Percentiles rank a stretch among this genome's conserved stretches.
These are phyloP conservation scores for Lepisosteus oculatus DNA, from an alignment of 2,113 vertebrate species.

Conservation along the genomic window DNA sequence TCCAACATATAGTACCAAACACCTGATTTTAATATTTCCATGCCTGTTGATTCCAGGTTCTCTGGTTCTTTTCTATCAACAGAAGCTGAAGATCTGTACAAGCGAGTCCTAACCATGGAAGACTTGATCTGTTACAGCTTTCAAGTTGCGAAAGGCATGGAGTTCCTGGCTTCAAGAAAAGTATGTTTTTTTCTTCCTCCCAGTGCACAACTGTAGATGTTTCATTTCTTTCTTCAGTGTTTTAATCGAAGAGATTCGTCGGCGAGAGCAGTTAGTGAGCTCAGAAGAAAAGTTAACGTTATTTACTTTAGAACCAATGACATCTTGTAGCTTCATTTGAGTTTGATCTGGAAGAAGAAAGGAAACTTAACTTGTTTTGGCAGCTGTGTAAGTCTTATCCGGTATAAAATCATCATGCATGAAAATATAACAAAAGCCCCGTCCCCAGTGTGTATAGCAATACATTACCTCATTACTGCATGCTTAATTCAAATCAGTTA, in stretches of 20 bases:
- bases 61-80: conserved; percentile 34
- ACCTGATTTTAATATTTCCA: too few species aligned
- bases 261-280: too few species aligned
- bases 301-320: background rate
- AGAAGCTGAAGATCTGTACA: conserved; percentile 88
- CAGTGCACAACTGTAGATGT: background rate
- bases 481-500: conserved; percentile 13
- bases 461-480: background rate
- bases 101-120: conserved; percentile 82
- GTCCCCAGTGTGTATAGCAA: background rate
- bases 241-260: background rate
- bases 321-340: background rate
- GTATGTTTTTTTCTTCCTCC: conserved; percentile 53
- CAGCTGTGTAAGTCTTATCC: conserved; percentile 5
- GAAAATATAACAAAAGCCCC: background rate
- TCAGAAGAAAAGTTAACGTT: too few species aligned
- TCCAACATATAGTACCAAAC: too few species aligned
- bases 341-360: background rate
- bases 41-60: conserved; percentile 5
- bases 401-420: background rate
- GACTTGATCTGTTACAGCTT: conserved; percentile 94
- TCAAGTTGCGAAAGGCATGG: conserved; percentile 94
- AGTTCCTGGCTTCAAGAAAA: conserved; percentile 90
- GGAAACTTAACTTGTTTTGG: background rate
- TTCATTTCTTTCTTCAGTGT: background rate